phyloP scores from a whole-genome alignment of 1,140 invertebrate species.

The Papilio aristodemus region DNA sequence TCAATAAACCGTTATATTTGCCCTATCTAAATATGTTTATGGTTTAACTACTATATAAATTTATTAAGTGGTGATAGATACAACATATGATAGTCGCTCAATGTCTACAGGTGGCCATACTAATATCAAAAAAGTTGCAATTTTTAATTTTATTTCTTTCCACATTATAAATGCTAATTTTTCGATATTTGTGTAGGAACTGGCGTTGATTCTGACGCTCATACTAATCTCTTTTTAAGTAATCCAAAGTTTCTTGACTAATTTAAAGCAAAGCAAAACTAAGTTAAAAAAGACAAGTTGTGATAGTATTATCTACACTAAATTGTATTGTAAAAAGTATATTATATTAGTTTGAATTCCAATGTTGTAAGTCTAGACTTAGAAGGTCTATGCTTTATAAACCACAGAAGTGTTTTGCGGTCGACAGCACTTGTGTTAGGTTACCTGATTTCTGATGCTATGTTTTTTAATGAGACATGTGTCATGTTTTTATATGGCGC shows the following conservation, averaged over 20 bases:
- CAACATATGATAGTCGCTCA: neutral
- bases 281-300: too few relatives aligned
- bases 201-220: too few relatives aligned
- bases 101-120: neutral
- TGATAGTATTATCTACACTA: too few relatives aligned
- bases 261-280: too few relatives aligned
- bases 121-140: too few relatives aligned
- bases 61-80: constrained; percentile 21
- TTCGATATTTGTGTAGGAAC: too few relatives aligned
- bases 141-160: too few relatives aligned
- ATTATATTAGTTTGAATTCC: neutral
- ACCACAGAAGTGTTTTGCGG: neutral
- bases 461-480: constrained; percentile 9
- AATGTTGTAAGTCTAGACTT: neutral
- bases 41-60: constrained; percentile 26
- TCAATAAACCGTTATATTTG: constrained; percentile 28
- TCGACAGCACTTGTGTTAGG: neutral
- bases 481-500: constrained; percentile 11
- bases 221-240: too few relatives aligned
- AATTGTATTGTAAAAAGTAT: too few relatives aligned
- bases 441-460: constrained; percentile 7
- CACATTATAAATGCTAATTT: too few relatives aligned
- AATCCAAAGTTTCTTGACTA: too few relatives aligned
- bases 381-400: neutral
- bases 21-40: constrained; percentile 27